phyloP scores from a whole-genome alignment of 2,888 invertebrate genomes.

The Siphlonurus alternatus region DNA sequence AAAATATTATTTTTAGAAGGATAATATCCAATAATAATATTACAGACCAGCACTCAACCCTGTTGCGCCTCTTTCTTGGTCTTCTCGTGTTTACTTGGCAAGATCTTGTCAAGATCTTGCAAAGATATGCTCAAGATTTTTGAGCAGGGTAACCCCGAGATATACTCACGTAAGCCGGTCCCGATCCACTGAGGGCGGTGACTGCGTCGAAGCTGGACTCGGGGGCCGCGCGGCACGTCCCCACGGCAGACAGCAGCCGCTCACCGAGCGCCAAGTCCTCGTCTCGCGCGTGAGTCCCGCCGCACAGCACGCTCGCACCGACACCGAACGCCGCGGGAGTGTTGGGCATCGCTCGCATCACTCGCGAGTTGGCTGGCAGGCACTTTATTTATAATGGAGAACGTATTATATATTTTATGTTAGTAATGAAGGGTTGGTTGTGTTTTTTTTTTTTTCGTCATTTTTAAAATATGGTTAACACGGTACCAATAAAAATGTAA shows the following conservation, averaged over 20 bases:
- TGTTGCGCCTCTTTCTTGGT: too few relatives aligned
- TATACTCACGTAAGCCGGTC: conserved; percentile 86
- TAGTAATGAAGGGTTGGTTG: neutral
- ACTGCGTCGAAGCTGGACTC: conserved; percentile 80
- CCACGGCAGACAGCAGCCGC: conserved; percentile 60
- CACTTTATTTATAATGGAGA: neutral
- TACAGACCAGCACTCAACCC: too few relatives aligned
- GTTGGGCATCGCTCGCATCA: conserved; percentile 90
- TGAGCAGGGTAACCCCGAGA: too few relatives aligned
- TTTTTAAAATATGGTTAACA: conserved; percentile 5
- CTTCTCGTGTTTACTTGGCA: too few relatives aligned
- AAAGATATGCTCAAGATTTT: too few relatives aligned
- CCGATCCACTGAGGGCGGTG: conserved; percentile 86
- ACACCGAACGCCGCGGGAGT: conserved; percentile 69
- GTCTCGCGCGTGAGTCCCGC: conserved; percentile 46
- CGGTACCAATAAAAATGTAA: conserved; percentile 4
- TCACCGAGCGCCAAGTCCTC: conserved; percentile 37
- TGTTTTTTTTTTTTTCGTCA: conserved; percentile 1
- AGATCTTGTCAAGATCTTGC: too few relatives aligned
- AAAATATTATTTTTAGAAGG: too few relatives aligned
- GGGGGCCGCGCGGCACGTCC: conserved; percentile 72
- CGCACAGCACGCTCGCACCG: conserved; percentile 70
- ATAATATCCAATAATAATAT: too few relatives aligned
- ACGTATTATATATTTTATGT: neutral
- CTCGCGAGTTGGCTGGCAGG: conserved; percentile 55